Evolutionary conservation across 92 coral and sea anemone genomes (phyloP), one percentile per base, ranked within the genome.

Genomic region (Epizoanthus fatuus): DNA sequence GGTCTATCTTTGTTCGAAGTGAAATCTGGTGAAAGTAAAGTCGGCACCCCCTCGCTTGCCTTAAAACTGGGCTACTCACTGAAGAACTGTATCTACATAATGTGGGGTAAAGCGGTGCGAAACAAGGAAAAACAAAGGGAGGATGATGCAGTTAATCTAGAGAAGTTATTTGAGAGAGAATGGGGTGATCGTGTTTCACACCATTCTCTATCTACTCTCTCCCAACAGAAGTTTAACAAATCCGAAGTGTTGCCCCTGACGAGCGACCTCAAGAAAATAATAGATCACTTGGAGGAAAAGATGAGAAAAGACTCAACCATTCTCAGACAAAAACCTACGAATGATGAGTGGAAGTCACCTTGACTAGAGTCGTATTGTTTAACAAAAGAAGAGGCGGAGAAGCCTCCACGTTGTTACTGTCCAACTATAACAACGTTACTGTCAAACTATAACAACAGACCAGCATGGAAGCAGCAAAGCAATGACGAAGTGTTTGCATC

Each of bases 371-470:
- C 3, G 73, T 89, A 17, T 42, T 85, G 13, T 85, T 85, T 20
- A 84, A 84, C 70, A 89, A 84, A 13, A 5, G 93, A 8, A 53
- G 89, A 3, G 76, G 86, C 15, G 93, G 93, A 5, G 84, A 89
- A 70, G 83, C 89, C 8, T 72, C 93, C 4, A 89, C 59, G 59
- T 51, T 60, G 83, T 20, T 53, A 3, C 60, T 79, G 1, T 0
- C 6, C 16, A 40, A 40, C 44, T 40, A 40, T 40, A 40, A 40
- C 44, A 40, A 40, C 44, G n/a, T 58, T 58, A 58, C 11, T 58
- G 16, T 58, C 64, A 58, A 22, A 62, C 69, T 63, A 63, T 11
- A 4, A 20, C 10, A 52, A 64, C 70, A 7, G 88, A 15, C 90
- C 93, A 5, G 67, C 80, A 17, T 90, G 93, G 90, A 65, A 81